Evolutionary conservation across 1,140 invertebrate genomes (phyloP).

Genomic region (Stegodyphus dumicola): DNA sequence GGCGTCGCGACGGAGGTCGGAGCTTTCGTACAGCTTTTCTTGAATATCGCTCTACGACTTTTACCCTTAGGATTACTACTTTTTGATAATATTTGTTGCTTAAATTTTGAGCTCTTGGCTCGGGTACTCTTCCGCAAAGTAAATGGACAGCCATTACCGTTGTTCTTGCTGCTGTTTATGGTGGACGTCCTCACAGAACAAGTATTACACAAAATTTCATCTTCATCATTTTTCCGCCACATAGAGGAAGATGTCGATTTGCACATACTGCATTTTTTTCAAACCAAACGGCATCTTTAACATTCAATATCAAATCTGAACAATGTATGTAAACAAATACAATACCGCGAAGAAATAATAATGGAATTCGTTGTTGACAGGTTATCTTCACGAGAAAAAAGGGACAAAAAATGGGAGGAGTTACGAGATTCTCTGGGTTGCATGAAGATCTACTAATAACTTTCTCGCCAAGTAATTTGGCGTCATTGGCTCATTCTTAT

Average conservation of each 20-base stretch:
- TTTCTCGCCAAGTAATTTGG: no score
- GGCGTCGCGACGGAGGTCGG: conserved; percentile 82
- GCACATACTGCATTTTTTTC: conserved; percentile 74
- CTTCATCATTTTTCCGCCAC: conserved; percentile 75
- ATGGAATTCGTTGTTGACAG: no score
- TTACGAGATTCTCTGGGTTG: no score
- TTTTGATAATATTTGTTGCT: conserved; percentile 73
- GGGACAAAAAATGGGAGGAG: no score
- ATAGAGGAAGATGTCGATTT: conserved; percentile 73
- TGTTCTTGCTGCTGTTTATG: conserved; percentile 63
- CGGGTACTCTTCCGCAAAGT: conserved; percentile 68
- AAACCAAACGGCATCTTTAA: conserved; percentile 74
- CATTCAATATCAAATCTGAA: neutral
- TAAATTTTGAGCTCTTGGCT: conserved; percentile 69
- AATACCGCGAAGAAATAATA: neutral
- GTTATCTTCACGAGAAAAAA: no score
- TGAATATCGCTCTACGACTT: conserved; percentile 82
- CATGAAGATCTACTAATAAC: no score
- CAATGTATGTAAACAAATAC: neutral
- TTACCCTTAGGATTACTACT: conserved; percentile 75
- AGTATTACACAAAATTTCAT: conserved; percentile 74
- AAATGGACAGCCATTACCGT: conserved; percentile 33
- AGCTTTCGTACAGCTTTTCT: conserved; percentile 83
- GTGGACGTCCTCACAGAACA: conserved; percentile 69
- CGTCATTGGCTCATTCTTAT: no score